A percentile compares a stretch with the other conserved stretches of the same genome.
phyloP scores from a whole-genome alignment of 2,797 vertebrate species.

The Squalus acanthias region DNA sequence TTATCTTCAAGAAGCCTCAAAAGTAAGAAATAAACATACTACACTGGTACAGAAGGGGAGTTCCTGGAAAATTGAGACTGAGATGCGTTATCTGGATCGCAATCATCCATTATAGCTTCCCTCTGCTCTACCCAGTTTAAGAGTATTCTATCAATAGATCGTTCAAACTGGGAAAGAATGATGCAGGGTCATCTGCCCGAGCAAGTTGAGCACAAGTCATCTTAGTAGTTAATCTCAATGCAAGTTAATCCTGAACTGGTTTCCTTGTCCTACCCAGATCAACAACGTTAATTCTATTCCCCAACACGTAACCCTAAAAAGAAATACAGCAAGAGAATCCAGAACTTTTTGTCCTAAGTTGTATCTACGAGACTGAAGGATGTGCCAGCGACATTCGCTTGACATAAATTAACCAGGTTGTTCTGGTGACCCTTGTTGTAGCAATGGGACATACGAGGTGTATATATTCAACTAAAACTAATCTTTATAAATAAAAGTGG shows the following conservation, averaged over 20 bases:
- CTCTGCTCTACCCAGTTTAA: not conserved
- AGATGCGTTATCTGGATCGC: not conserved
- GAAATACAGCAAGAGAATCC: not conserved
- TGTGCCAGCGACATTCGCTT: not conserved
- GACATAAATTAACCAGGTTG: not conserved
- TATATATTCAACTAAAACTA: too few species aligned
- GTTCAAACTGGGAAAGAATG: not conserved
- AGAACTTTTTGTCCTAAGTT: not conserved
- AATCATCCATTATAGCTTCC: not conserved
- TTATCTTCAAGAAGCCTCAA: not conserved
- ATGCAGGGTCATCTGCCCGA: not conserved
- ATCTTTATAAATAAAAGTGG: not conserved
- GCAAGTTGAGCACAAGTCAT: not conserved
- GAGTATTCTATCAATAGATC: too few species aligned
- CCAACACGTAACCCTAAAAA: not conserved
- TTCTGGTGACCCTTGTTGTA: not conserved
- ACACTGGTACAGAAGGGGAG: not conserved
- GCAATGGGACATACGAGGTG: not conserved
- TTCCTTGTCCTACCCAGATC: not conserved
- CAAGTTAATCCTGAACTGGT: not conserved
- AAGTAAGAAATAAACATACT: not conserved
- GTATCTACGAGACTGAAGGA: not conserved
- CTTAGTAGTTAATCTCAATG: not conserved
- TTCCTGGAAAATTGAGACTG: not conserved
- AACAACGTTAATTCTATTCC: not conserved